These are phyloP conservation scores for Thomomys bottae DNA, from an alignment of 2,113 vertebrate species.

Conservation along the genomic window DNA sequence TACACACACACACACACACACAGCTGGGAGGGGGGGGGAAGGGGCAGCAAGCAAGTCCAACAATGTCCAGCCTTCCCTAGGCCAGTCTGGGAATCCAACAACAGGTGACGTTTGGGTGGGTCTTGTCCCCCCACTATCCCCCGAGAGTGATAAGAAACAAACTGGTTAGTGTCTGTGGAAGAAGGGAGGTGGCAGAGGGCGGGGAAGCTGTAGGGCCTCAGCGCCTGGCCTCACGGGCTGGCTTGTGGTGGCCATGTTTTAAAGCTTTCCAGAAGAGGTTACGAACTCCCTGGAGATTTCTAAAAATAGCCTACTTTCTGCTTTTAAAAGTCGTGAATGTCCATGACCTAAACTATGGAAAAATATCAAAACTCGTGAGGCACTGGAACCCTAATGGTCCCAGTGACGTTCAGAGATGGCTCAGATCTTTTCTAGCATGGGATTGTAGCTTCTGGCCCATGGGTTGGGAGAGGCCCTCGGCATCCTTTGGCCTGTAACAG, in stretches of 20 bases:
- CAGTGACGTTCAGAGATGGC: too few relatives aligned
- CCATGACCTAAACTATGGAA: neutral
- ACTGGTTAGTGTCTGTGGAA: neutral
- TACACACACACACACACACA: too few relatives aligned
- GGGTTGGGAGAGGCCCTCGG: too few relatives aligned
- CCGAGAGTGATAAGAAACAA: neutral
- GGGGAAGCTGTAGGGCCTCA: neutral
- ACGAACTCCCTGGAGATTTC: slow-evolving; percentile 38
- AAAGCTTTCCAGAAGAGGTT: slow-evolving; percentile 24
- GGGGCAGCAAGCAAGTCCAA: neutral
- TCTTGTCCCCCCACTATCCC: too few relatives aligned
- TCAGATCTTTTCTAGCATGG: too few relatives aligned
- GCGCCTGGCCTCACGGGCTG: neutral
- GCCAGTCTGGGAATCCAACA: neutral
- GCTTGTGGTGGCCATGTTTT: slow-evolving; percentile 8
- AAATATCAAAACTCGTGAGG: neutral
- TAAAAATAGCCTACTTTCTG: slow-evolving; percentile 52
- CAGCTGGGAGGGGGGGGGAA: neutral
- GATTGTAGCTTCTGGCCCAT: too few relatives aligned
- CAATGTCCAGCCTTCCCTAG: neutral
- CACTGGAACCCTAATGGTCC: neutral
- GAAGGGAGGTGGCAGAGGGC: too few relatives aligned
- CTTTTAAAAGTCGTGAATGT: slow-evolving; percentile 40
- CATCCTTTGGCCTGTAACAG: too few relatives aligned
- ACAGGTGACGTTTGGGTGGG: neutral